phyloP scores from a whole-genome alignment of 2,888 invertebrate genomes.

The Agonopterix alstromeriana region DNA sequence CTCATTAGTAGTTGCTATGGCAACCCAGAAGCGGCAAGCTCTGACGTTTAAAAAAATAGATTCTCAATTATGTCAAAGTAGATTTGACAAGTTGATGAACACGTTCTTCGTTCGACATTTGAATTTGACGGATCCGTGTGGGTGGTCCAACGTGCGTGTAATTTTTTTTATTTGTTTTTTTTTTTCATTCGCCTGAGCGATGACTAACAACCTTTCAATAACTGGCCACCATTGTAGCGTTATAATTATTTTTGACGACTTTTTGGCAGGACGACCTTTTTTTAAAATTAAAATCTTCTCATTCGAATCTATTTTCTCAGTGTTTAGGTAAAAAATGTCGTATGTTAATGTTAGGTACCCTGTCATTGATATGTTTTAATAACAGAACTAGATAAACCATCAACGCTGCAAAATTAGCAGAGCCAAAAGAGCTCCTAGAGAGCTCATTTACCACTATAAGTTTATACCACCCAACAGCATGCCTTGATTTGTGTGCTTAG shows the following conservation, averaged over 20 bases:
- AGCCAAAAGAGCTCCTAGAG: no score
- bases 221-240: constrained; percentile 63
- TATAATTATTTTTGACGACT: constrained; percentile 46
- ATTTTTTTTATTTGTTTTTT: constrained; percentile 31
- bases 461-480: no score
- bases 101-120: constrained; percentile 58
- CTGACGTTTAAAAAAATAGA: constrained; percentile 37
- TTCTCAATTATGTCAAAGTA: constrained; percentile 71
- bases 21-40: constrained; percentile 35
- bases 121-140: constrained; percentile 63
- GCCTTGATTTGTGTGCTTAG: no score
- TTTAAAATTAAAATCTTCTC: no score
- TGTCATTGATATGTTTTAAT: no score
- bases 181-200: constrained; percentile 49
- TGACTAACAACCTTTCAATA: constrained; percentile 67
- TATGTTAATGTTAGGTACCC: no score
- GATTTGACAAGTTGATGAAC: constrained; percentile 75
- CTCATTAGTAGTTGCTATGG: constrained; percentile 13
- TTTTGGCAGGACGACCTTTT: background rate
- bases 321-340: no score
- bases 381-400: no score
- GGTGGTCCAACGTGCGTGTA: constrained; percentile 57
- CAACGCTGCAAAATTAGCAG: no score
- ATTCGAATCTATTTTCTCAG: no score
- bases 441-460: no score